Evolutionary conservation across 1,140 invertebrate species (phyloP).

Genomic region (Bradynema listronoti): DNA sequence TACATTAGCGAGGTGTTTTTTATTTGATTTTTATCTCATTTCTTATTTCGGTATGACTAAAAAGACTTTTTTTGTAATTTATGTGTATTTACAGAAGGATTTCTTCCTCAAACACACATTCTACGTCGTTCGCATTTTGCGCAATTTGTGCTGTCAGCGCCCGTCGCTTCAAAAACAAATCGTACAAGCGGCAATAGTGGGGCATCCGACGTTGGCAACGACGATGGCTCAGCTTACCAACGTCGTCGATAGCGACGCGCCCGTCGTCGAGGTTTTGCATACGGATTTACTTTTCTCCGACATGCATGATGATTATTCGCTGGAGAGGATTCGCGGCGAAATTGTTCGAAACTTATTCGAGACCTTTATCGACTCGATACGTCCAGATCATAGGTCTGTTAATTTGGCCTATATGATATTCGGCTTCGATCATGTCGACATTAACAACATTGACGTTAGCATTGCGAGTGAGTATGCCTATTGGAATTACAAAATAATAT

Average conservation of each 20-base stretch:
- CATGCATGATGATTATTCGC: constrained; percentile 1
- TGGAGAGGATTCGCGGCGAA: constrained; percentile 26
- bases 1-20: constrained; percentile 27
- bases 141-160: constrained; percentile 11
- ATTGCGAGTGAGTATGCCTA: constrained; percentile 11
- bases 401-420: constrained; percentile 30
- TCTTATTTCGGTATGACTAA: constrained; percentile 11
- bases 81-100: no score
- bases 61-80: no score
- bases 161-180: constrained; percentile 28
- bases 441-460: constrained; percentile 7
- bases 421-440: constrained; percentile 24
- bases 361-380: constrained; percentile 26
- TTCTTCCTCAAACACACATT: constrained; percentile 26
- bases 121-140: constrained; percentile 23
- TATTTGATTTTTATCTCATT: background rate
- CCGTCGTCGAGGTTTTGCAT: constrained; percentile 11
- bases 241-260: constrained; percentile 8
- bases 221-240: constrained; percentile 10
- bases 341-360: constrained; percentile 30
- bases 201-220: constrained; percentile 10
- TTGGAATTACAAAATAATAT: background rate
- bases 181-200: constrained; percentile 21
- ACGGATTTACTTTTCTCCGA: constrained; percentile 16
- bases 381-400: constrained; percentile 17